Evolutionary conservation across 2,113 vertebrate genomes (phyloP), one percentile per base, ranked within the genome.

Genomic region (Pardalotus punctatus): DNA sequence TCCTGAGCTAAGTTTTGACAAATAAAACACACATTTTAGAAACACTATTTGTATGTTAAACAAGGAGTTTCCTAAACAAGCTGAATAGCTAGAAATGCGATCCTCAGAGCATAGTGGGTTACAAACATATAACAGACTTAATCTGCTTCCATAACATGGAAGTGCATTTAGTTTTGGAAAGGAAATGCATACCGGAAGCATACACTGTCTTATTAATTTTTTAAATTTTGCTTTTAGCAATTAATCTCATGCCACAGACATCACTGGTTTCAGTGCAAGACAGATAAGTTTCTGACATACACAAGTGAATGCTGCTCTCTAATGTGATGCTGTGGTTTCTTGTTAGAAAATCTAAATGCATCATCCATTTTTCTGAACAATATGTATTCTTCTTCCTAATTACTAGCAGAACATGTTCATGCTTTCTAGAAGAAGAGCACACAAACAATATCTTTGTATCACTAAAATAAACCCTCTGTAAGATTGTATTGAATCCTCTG

Each of bases 1-100:
- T 95, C 71, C 61, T 48, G 10, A 50, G 78, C 25, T 38, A 93
- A 94, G 81, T 70, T 83, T 72, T 40, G 29, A 64, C 53, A 94
- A 87, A n/a, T 71, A 65, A 95, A 94, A 43, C 29, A 72, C 38
- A 36, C 14, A 35, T 95, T 97, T 97, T 83, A 95, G 95, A 92
- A 78, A 50, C 42, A 81, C 71, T 96, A 96, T 96, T 78, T 53
- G 43, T 53, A 13, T 28, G 42, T 93, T 95, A 80, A 87, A 80
- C 35, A 91, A 96, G 82, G 56, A 64, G 57, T 40, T 84, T 86
- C 40, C 60, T 76, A 61, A 23, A 82, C 18, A 96, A 70, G 64
- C 35, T 62, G 48, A 86, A 86, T 35, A 51, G 19, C 22, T 48
- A 81, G 71, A 77, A 88, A 71, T 42, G 25, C 40, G 40, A 36